Base-by-base conservation (phyloP, 2,113 vertebrate species). In the Nerophis lumbriciformis region DNA sequence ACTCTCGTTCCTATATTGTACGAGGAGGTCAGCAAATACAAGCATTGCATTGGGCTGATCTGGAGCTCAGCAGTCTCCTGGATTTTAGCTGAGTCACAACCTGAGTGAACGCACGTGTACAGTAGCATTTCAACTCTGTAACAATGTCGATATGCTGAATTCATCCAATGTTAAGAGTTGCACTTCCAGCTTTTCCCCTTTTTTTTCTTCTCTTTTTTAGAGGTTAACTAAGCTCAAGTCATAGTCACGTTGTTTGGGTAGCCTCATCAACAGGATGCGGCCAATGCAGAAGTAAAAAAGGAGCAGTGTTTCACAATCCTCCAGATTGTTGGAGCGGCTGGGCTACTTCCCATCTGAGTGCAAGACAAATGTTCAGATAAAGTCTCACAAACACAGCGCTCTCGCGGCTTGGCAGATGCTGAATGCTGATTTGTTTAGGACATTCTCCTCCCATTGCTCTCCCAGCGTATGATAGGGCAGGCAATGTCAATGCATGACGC, bases 251-350 rank as follows among this genome's bases (percentile, higher is more conserved):
- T 81, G 74, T 65, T 71, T 49, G 63, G 70, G 57, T 73, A 53
- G 76, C 72, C 69, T 75, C 75, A 78, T 80, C 72, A 76, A 83
- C 83, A 83, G 82, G 85, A 88, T 77, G 76, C 69, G 77, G 83
- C 73, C 36, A 36, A 79, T 76, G 77, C 77, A 82, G 84, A 88
- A 85, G 77, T 79, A 19, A 63, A 68, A 47, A 73, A 68, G 55
- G 63, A 74, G 57, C 21, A 53, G 61, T 55, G 70, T 86, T 85
- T 77, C 78, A 48, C 70, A 81, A 74, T 37, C 28, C 50, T 48
- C 58, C 16, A 50, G 38, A 57, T 71, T 75, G 21, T 68, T 65
- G 62, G 66, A 73, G 66, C 53, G 19, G 16, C 61, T 71, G 42
- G 50, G 28, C 45, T 69, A 84, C 75, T 85, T 82, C 75, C 79